Base-by-base conservation (phyloP, 2,113 vertebrate species). In the Paratilapia polleni region DNA sequence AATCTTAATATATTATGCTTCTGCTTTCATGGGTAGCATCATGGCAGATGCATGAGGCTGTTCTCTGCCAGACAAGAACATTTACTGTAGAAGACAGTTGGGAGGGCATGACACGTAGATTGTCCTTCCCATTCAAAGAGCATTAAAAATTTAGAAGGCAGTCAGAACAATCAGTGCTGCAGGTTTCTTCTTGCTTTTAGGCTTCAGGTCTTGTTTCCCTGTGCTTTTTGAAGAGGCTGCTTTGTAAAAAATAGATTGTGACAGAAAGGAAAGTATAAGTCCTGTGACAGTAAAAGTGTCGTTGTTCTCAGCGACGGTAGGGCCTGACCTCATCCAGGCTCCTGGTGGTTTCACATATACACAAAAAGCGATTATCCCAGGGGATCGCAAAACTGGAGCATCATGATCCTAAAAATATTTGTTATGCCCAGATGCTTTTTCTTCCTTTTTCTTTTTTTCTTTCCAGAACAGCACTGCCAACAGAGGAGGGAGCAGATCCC, bases 331-430 rank as follows among this genome's bases (percentile, higher is more conserved):
- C 81, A 41, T 68, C n/a, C 14, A 63, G 78, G 43, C 81, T 91
- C 76, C 73, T 43, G 73, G 77, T 86, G 80, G 62, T 83, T 87
- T 91, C 82, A 89, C 38, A 36, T 54, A 38, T 74, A 81, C 73
- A 80, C 81, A 83, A 81, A 89, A 88, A 87, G 66, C 24, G 15
- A 52, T 63, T 73, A 61, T 88, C 90, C 81, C 90, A 86, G 82
- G 82, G 82, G 89, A 89, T 20, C 24, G 3, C 81, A 73, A 88
- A 94, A 93, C 82, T 94, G 80, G 92, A 95, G 89, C 93, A 91
- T 80, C 77, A 61, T 61, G 60, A 87, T 88, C 86, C 86, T 92
- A 92, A 93, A 94, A 94, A 93, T 93, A 94, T 94, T 94, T 90
- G 88, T 82, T 77, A 90, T 82, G 82, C 85, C 60, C 78, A 88